These are phyloP conservation scores for Strigamia transsilvanica DNA, from an alignment of 2,888 invertebrate species.

Conservation along the genomic window DNA sequence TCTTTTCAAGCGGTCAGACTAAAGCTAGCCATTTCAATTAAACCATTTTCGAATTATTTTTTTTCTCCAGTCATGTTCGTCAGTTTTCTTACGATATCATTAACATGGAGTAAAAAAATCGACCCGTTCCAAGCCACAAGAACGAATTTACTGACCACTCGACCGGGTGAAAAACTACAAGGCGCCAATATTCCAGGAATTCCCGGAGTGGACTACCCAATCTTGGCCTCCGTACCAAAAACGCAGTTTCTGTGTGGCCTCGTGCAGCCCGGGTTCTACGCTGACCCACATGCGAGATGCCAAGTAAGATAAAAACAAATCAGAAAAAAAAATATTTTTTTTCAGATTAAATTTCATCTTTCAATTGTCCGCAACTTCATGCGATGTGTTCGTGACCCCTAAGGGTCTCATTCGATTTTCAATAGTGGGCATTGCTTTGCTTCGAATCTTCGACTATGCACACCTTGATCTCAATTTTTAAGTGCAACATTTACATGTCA, in stretches of 20 bases:
- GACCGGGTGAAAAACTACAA: not conserved
- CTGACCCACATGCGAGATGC: conserved; percentile 35
- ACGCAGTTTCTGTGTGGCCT: conserved; percentile 18
- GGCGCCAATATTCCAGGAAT: conserved; percentile 19
- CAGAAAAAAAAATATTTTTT: not conserved
- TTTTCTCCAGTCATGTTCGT: not conserved
- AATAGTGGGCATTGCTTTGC: not conserved
- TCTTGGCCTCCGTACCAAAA: conserved; percentile 9
- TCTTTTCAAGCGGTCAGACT: not conserved
- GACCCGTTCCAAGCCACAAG: not conserved
- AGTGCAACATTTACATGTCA: not conserved
- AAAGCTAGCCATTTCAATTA: no score
- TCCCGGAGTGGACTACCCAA: conserved; percentile 34
- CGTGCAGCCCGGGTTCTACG: conserved; percentile 45
- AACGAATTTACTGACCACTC: conserved; percentile 20
- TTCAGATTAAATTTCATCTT: not conserved
- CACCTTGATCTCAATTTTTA: conserved; percentile 4
- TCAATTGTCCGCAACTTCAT: no score
- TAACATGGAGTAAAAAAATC: conserved; percentile 12
- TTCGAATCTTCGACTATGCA: not conserved
- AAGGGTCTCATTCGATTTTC: not conserved
- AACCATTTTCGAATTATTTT: no score
- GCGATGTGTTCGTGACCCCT: no score
- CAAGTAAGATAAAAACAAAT: not conserved
- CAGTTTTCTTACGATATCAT: not conserved